Evolutionary conservation across 2,888 invertebrate species (phyloP), one percentile per base, ranked within the genome.

Genomic region (Choreutis nemorana): DNA sequence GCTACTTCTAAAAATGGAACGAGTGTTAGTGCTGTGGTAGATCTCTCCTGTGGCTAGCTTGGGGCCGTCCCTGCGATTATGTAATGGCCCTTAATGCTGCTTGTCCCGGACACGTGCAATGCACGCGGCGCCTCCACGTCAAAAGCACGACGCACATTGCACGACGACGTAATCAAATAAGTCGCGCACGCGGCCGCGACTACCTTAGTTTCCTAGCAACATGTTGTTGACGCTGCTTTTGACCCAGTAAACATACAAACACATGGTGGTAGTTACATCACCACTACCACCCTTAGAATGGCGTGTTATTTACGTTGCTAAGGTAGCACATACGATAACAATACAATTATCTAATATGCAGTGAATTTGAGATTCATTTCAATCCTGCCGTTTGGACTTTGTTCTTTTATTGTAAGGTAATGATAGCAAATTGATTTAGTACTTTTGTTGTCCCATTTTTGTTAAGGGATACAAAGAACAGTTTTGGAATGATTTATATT

Each of bases 1-100:
- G 72, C 65, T 70, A 65, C 62, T 66, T 65, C 77, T 78, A 78
- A 67, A 65, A 67, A 73, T 73, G 77, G 77, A 75, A 66, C 62
- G 77, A 75, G 65, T 67, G 59, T 52, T 55, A 55, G 57, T 59
- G 45, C n/a, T 49, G 55, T 48, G 48, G 47, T 48, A 48, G 50
- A 55, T 48, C 54, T 60, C 54, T 48, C 53, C 52, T 41, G 48
- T 44, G 49, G 53, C 44, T 48, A 50, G 45, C 50, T 48, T 46
- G 42, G 39, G 34, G 34, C 31, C 11, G 48, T 57, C 56, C 64
- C 60, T 65, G 48, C 40, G 49, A 43, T 77, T 77, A 77, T 66
- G 61, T 77, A 77, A 77, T 52, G 55, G 45, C 63, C 73, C 73
- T 70, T 60, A 37, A 43, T 38, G 50, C 45, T 46, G 44, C 45